Evolutionary conservation across 2,797 vertebrate species (phyloP).

Genomic region (Cryptoprocta ferox): DNA sequence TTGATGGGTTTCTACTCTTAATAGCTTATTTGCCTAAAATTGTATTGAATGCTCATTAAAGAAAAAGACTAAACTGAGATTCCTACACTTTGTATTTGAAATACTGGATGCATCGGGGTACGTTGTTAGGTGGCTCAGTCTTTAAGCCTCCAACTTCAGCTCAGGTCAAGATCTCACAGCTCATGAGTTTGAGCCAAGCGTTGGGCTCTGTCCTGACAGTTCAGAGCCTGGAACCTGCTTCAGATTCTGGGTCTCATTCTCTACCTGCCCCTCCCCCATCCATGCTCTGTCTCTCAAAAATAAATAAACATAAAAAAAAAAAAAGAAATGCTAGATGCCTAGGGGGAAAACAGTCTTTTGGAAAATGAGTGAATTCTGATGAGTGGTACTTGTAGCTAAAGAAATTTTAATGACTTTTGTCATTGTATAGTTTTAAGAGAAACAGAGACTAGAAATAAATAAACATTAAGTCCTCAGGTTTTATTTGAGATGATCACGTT

Average conservation of each 20-base stretch:
- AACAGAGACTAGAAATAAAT: neutral
- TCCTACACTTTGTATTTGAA: conserved; percentile 14
- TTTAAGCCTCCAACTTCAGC: too few relatives aligned
- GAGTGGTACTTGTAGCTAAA: neutral
- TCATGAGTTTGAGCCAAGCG: too few relatives aligned
- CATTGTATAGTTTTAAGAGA: neutral
- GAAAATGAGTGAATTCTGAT: conserved; percentile 52
- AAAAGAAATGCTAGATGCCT: conserved; percentile 9
- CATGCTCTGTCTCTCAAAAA: too few relatives aligned
- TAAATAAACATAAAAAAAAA: too few relatives aligned
- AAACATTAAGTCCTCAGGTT: neutral
- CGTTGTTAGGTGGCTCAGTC: too few relatives aligned
- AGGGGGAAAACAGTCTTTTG: neutral
- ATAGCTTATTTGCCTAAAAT: conserved; percentile 41
- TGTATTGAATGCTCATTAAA: neutral
- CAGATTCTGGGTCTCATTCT: too few relatives aligned
- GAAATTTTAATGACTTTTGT: neutral
- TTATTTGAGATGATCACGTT: neutral
- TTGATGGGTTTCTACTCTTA: neutral
- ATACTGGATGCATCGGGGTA: neutral
- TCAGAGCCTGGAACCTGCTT: too few relatives aligned
- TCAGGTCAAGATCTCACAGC: too few relatives aligned
- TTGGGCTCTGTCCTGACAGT: too few relatives aligned
- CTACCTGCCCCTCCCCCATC: too few relatives aligned
- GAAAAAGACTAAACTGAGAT: neutral